Evolutionary conservation across 2,888 invertebrate species (phyloP), one percentile per base, ranked within the genome.

Genomic region (Tillus elongatus): DNA sequence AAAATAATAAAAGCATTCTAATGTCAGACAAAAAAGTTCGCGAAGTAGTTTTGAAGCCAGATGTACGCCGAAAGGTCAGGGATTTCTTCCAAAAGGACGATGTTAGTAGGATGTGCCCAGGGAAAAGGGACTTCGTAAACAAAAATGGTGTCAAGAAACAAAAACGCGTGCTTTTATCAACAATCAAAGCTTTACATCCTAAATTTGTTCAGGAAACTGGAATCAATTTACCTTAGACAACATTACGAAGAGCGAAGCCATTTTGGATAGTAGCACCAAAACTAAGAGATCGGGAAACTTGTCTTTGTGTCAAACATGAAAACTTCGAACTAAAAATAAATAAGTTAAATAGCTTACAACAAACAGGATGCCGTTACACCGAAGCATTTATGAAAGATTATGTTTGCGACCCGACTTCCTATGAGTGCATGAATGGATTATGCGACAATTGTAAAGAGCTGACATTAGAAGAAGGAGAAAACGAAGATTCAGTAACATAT

Each of bases 91-190:
- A 48, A 42, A 13, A 12, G 36, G 46, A 50, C 42, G 47, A 47
- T 35, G 38, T 47, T 3, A 50, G 49, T 36, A 13, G 50, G 27
- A 50, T 50, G 6, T 44, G 52, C 40, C 49, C 46, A 39, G 37
- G 35, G 4, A 45, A 49, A 16, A 48, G 40, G 33, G 45, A 48
- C 30, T 49, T 16, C 16, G 41, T 52, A 6, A 49, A 40, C 15
- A 32, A 35, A 35, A 37, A 41, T 15, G 40, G 42, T 34, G 24
- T 44, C 13, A 46, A 43, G 15, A 49, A 50, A 40, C 47, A 50
- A 44, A 47, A 35, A 33, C 43, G 46, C 10, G 11, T 15, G 11
- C 12, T 33, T 33, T 10, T 15, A 16, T 11, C 11, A 14, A 15
- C 14, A 13, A 10, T 33, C 3, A 33, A 33, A 33, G 6, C 11